Percentiles rank a stretch among this genome's conserved stretches.
phyloP scores from a whole-genome alignment of 2,888 invertebrate genomes.

The Folsomia candida region DNA sequence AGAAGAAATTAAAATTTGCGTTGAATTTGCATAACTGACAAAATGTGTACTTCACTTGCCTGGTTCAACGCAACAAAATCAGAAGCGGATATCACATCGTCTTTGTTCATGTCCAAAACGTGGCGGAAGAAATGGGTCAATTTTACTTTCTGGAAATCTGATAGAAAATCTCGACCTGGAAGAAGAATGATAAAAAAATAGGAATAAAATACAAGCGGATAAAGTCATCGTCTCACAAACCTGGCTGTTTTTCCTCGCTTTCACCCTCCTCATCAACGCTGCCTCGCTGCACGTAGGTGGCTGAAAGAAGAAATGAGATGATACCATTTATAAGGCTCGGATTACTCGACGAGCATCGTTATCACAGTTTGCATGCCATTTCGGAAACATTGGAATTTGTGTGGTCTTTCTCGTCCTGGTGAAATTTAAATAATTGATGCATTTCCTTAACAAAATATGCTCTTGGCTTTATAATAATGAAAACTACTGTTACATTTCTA shows the following conservation, averaged over 20 bases:
- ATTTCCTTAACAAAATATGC: no score
- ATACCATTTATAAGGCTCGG: no score
- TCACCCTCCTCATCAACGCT: constrained; percentile 59
- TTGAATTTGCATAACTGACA: neutral
- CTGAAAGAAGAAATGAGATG: constrained; percentile 56
- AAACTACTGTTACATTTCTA: no score
- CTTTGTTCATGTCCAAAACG: constrained; percentile 69
- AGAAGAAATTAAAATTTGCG: constrained; percentile 14
- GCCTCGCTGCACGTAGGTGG: constrained; percentile 72
- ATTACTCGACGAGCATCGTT: no score
- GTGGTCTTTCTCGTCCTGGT: no score
- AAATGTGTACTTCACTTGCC: constrained; percentile 54
- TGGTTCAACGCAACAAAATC: constrained; percentile 69
- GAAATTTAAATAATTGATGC: no score
- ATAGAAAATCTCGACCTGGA: constrained; percentile 51
- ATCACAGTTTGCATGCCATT: no score
- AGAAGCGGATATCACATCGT: constrained; percentile 68
- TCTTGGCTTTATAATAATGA: no score
- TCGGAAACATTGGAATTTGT: no score
- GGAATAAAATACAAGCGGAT: no score
- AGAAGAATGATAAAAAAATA: no score
- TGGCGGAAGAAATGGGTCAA: constrained; percentile 69
- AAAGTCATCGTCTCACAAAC: no score
- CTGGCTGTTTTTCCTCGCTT: constrained; percentile 52
- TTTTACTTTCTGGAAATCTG: constrained; percentile 65